phyloP scores from a whole-genome alignment of 1,140 invertebrate genomes.

The Reticulitermes speratus region DNA sequence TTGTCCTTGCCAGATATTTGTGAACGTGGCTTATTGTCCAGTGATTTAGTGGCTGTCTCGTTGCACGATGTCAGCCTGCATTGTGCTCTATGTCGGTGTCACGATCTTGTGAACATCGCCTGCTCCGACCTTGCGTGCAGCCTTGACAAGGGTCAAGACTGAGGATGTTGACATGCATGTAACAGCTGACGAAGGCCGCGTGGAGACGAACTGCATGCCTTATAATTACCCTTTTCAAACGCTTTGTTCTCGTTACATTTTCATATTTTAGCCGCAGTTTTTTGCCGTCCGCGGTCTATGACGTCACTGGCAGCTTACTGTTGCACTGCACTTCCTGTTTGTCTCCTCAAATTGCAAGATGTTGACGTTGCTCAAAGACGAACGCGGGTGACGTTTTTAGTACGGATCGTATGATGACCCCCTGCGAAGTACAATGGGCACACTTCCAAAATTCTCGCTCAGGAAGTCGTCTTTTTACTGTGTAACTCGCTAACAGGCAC shows the following conservation, averaged over 20 bases:
- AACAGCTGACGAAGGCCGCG: constrained; percentile 23
- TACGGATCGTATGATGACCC: constrained; percentile 1
- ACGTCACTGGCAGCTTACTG: neutral
- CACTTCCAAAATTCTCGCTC: neutral
- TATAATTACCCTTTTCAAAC: neutral
- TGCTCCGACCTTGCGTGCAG: too few relatives aligned
- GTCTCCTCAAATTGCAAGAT: neutral
- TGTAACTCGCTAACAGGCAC: neutral
- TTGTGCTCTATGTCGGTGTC: too few relatives aligned
- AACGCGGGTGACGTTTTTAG: neutral
- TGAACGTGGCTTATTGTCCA: neutral
- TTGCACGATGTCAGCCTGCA: too few relatives aligned
- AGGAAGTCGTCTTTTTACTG: neutral
- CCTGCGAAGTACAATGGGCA: constrained; percentile 20
- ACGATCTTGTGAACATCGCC: too few relatives aligned
- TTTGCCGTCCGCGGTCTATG: neutral
- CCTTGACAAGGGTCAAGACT: neutral
- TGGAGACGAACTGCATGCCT: neutral
- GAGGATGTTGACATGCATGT: neutral
- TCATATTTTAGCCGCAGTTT: neutral
- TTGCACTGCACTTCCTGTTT: neutral
- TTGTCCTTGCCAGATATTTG: neutral
- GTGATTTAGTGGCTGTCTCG: too few relatives aligned
- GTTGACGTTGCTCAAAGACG: neutral
- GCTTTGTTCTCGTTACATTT: neutral